phyloP scores from a whole-genome alignment of 2,113 vertebrate genomes.

The Candoia aspera region DNA sequence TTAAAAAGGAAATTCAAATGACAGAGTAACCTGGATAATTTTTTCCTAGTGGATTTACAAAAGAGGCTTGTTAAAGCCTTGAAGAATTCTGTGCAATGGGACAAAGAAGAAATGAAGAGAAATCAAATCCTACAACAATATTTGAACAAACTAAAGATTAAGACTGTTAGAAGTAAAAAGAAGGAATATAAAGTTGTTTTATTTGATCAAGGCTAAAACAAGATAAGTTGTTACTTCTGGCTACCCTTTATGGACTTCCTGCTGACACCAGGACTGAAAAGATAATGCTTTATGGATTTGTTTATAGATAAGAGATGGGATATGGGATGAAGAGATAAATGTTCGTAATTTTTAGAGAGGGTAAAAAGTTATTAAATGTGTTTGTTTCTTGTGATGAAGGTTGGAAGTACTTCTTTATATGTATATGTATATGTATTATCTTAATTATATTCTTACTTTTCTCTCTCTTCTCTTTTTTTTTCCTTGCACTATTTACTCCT shows the following conservation, averaged over 20 bases:
- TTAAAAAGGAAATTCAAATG: not conserved
- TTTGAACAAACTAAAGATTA: not conserved
- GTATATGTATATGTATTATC: not conserved
- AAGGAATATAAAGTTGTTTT: not conserved
- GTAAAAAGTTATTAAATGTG: not conserved
- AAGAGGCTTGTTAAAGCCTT: not conserved
- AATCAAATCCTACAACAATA: not conserved
- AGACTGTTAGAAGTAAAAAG: not conserved
- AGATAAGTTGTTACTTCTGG: not conserved
- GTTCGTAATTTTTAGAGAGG: not conserved
- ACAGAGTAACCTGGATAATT: not conserved
- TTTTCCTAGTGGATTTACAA: not conserved
- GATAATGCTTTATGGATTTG: not conserved
- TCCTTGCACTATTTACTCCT: not conserved
- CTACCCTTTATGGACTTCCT: not conserved
- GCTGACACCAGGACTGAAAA: not conserved
- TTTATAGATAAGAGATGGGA: not conserved
- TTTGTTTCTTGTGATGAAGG: not conserved
- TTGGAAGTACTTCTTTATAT: not conserved
- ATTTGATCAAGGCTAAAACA: not conserved
- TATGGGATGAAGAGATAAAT: not conserved
- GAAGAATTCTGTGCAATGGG: not conserved
- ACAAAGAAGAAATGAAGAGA: not conserved
- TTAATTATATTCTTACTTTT: not conserved
- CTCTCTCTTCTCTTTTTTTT: not conserved